Evolutionary conservation across 2,113 vertebrate genomes (phyloP), one percentile per base, ranked within the genome.

Genomic region (Pogonocichla stellata): DNA sequence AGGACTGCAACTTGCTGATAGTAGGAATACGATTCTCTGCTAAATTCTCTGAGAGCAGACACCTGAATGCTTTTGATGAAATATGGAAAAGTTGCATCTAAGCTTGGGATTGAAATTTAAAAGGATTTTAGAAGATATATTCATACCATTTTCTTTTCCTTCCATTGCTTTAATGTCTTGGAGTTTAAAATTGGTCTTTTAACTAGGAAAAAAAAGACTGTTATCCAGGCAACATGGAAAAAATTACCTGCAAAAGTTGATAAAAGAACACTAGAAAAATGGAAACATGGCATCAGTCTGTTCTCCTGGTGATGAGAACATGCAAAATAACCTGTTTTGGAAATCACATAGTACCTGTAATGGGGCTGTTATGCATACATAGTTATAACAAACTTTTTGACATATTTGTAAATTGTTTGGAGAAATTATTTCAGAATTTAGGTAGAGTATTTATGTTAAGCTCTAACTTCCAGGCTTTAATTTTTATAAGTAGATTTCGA

Each of bases 41-140:
- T 62, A 48, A 65, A 48, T 56, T 81, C 70, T 84, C 54, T 86
- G 91, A 89, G 84, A 91, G 53, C 14, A 89, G 91, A 73, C 50
- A 62, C 80, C 48, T 17, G 31, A 67, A 60, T 86, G 92, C 71
- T 96, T 97, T 91, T 91, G 92, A 97, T 97, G 91, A 95, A 94
- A 92, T 90, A 84, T 79, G 90, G 96, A 97, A 93, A 93, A 96
- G 89, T 70, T 77, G 45, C 75, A 83, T 84, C 58, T 84, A 64
- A 90, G 86, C 82, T 79, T 79, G n/a, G 78, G 80, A 74, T 4
- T 67, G 62, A 72, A 77, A 90, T 89, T 72, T 92, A 65, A 93
- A 95, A 90, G 57, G 42, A 82, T 77, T 83, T 72, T 87, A 85
- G 62, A 67, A 79, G 60, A 77, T 15, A 29, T 50, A 93, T 82